Evolutionary conservation across 1,140 invertebrate species (phyloP).

Genomic region (Papilio machaon): DNA sequence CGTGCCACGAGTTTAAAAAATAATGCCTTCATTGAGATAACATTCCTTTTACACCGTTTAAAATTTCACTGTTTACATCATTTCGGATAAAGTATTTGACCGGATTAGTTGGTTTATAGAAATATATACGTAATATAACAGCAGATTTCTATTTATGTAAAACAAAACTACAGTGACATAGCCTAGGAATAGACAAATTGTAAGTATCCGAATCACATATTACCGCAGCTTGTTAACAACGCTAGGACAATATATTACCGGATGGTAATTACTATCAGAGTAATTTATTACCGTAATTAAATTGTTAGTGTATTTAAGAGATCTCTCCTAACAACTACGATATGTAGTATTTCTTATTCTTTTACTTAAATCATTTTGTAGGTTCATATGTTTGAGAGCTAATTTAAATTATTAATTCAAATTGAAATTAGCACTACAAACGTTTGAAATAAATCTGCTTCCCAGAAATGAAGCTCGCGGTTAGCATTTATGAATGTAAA

Average conservation of each 20-base stretch:
- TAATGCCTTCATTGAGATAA: conserved; percentile 24
- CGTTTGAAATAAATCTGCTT: neutral
- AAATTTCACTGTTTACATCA: neutral
- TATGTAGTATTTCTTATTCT: neutral
- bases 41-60: neutral
- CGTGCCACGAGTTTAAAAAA: conserved; percentile 33
- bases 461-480: neutral
- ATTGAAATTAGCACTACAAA: conserved; percentile 11
- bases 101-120: neutral
- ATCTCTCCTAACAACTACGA: neutral
- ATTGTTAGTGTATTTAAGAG: conserved; percentile 7
- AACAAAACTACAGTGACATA: neutral
- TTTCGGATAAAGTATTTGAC: neutral
- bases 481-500: neutral
- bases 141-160: too few relatives aligned
- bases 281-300: conserved; percentile 25
- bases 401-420: conserved; percentile 11
- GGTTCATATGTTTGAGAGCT: neutral
- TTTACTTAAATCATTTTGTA: neutral
- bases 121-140: neutral
- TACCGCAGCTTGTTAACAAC: neutral
- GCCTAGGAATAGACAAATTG: neutral
- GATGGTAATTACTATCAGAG: conserved; percentile 6
- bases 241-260: conserved; percentile 11
- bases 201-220: neutral